These are phyloP conservation scores for Meliscaeva auricollis DNA, from an alignment of 2,888 invertebrate species.

Conservation along the genomic window DNA sequence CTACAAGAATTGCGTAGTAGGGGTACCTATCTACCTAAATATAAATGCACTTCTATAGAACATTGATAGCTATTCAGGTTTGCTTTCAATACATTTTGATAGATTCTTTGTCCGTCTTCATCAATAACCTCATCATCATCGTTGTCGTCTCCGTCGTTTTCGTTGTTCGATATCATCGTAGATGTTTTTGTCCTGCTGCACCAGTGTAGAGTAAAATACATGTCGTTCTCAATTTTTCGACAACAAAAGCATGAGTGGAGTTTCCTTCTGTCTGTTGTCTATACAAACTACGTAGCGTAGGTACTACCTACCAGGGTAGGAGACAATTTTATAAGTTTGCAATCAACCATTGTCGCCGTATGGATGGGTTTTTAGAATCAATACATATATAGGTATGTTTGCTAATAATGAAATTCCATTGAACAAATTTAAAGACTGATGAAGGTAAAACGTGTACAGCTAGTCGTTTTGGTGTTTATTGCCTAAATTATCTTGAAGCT, in stretches of 20 bases:
- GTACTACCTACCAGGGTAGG: not conserved
- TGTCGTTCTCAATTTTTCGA: conserved; percentile 49
- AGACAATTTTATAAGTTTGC: conserved; percentile 23
- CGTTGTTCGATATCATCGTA: not conserved
- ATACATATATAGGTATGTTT: no score
- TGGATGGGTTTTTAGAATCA: no score
- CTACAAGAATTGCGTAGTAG: conserved; percentile 52
- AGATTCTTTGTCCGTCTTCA: conserved; percentile 19
- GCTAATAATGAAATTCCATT: no score
- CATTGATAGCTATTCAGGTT: conserved; percentile 73
- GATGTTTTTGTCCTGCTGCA: not conserved
- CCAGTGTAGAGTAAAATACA: conserved; percentile 32
- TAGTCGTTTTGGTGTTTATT: no score
- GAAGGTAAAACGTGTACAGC: no score
- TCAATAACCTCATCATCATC: not conserved
- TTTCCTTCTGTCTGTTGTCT: conserved; percentile 28
- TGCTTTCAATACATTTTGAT: conserved; percentile 37
- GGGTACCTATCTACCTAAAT: not conserved
- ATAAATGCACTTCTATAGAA: conserved; percentile 46
- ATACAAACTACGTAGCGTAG: not conserved
- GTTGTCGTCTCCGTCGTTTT: not conserved
- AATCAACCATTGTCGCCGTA: no score
- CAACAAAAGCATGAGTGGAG: conserved; percentile 46
- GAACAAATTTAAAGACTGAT: no score
- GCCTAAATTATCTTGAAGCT: no score